Evolutionary conservation across 2,888 invertebrate genomes (phyloP), one percentile per base, ranked within the genome.

Genomic region (Orthosia incerta): DNA sequence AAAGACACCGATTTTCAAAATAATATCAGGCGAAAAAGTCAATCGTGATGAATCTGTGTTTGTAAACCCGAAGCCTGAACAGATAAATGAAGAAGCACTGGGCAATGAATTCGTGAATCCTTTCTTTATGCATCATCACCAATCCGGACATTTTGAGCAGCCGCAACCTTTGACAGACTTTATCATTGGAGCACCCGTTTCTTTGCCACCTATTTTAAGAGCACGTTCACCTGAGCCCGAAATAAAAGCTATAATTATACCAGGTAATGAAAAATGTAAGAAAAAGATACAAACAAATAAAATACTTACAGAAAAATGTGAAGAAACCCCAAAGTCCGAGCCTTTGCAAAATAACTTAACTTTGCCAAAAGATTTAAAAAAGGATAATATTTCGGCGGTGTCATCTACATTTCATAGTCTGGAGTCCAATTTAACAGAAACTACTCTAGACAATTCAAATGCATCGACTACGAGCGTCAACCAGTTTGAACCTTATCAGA

Each of bases 131-230:
- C 92, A 93, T 80, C 91, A 93, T 77, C 89, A 91, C 59, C 90
- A 89, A 73, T 87, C 86, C n/a, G 84, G 74, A 53, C 62, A 89
- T 61, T 84, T 86, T 68, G 90, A 90, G 63, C 84, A 87, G 70
- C 76, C 87, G 5, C 31, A 26, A 53, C 93, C 92, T 0, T 85
- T 91, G 23, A 89, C 95, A n/a, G 95, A 96, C 84, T 96, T 96
- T 83, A 95, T 95, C 50, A 96, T 96, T 75, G 96, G 96, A 56
- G 96, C 96, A 59, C 96, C 96, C n/a, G 96, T 96, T 51, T 96
- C 96, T 53, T 89, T 96, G 20, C 95, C 95, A 31, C 95, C 94
- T 11, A 87, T 94, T 51, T 82, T 95, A 65, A 93, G 91, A 86
- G 88, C 91, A 11, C 83, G 93, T 39, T 90, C 95, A 53, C 94